Conservation (phyloP, 2,888 invertebrate genomes). For the Crossocerus cetratus region DNA sequence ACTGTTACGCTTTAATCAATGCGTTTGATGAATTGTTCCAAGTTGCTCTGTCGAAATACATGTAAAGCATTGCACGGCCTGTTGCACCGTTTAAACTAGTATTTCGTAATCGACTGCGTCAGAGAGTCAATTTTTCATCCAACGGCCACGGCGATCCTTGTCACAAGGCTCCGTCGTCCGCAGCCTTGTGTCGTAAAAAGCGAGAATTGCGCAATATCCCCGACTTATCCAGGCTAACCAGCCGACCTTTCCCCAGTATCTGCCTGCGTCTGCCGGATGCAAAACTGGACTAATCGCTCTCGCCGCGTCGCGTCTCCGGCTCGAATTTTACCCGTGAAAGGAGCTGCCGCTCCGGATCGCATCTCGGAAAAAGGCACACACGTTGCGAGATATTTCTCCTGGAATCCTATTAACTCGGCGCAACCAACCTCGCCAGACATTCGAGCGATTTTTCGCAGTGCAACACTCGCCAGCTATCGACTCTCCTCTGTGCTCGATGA, state of each 20-base stretch:
- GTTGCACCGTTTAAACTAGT: not conserved
- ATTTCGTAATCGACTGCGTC: not conserved
- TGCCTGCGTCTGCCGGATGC: slow-evolving; percentile 53
- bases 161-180: too few species aligned
- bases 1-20: too few species aligned
- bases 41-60: too few species aligned
- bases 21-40: too few species aligned
- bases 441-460: not conserved
- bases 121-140: not conserved
- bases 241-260: slow-evolving; percentile 49
- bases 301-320: slow-evolving; percentile 7
- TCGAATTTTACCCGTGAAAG: not conserved
- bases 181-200: too few species aligned
- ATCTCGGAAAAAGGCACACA: not conserved
- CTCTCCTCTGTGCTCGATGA: slow-evolving; percentile 3
- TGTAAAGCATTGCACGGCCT: not conserved
- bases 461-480: not conserved
- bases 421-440: not conserved
- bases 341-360: not conserved
- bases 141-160: not conserved
- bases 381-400: not conserved
- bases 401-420: not conserved
- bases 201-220: slow-evolving; percentile 38
- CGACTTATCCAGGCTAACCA: slow-evolving; percentile 40
- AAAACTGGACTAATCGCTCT: slow-evolving; percentile 46